Base-by-base conservation (phyloP, 1,140 invertebrate genomes). In the Ruditapes philippinarum region DNA sequence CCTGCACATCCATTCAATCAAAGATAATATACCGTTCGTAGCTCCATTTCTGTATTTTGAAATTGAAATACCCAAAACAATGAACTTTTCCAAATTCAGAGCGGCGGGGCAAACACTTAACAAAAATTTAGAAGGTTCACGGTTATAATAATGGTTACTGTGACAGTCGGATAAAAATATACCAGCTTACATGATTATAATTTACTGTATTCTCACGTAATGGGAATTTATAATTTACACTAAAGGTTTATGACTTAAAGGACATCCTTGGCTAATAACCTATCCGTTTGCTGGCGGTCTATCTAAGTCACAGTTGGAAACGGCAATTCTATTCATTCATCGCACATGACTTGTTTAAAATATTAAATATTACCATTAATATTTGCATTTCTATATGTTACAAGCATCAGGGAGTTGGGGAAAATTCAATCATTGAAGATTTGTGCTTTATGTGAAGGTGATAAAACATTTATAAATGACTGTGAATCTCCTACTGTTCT, bases 281-380 rank as follows among this genome's bases (percentile, higher is more conserved):
- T 62, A 9, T 25, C 57, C 9, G 54, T 57, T 17, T 31, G 65
- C 12, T 70, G 65, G 65, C 65, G 14, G 25, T 62, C 57, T 62
- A 28, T 62, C 22, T 5, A 38, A 2, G 65, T 38, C 65, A 70
- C 65, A 70, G 65, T 70, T 2, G 3, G 65, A 70, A 38, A 22
- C 65, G 5, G 19, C 33, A 70, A 38, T 1, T n/a, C 36, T 40
- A 38, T 70, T 70, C 65, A 70, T 38, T 22, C 28, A 31, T 70
- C 65, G 65, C 65, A 70, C 65, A 70, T 70, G 65, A 70, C 65
- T 70, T 70, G 36, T 70, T 70, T 70, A 70, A 70, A 70, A 70
- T 70, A 70, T 70, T 70, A 40, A 70, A 70, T 70, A 70, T 70
- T 70, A 70, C 65, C 65, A 70, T 70, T 70, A 14, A n/a, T 31